A percentile compares a stretch with the other conserved stretches of the same genome.
Conservation (phyloP, 2,797 vertebrate genomes). For the Oryzias dopingdopingensis region DNA sequence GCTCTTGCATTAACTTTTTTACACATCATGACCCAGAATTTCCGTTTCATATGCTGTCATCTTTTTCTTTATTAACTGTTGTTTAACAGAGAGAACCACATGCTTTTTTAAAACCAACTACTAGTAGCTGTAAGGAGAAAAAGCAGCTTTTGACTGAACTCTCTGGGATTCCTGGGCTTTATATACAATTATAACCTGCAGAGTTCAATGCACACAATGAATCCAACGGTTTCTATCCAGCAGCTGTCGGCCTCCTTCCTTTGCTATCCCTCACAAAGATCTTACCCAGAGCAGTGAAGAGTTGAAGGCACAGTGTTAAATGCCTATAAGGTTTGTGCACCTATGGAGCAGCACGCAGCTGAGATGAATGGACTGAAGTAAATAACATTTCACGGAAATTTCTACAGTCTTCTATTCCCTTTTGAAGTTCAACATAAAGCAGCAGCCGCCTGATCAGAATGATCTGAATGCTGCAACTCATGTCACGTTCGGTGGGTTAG, state of each 20-base stretch:
- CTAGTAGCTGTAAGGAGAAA: too few relatives aligned
- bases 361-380: constrained; percentile 10
- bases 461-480: constrained; percentile 61
- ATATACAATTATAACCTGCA: constrained; percentile 23
- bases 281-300: constrained; percentile 27
- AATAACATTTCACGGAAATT: constrained; percentile 5
- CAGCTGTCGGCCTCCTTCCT: constrained; percentile 5
- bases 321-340: constrained; percentile 38
- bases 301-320: constrained; percentile 31
- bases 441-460: constrained; percentile 38
- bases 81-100: too few relatives aligned
- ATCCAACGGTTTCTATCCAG: constrained; percentile 14
- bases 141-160: not conserved
- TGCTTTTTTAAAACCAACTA: too few relatives aligned
- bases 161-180: constrained; percentile 39
- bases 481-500: constrained; percentile 41
- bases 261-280: constrained; percentile 1
- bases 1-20: constrained; percentile 33
- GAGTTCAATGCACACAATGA: constrained; percentile 18
- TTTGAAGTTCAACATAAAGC: constrained; percentile 26
- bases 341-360: constrained; percentile 27
- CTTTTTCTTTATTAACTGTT: too few relatives aligned
- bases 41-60: too few relatives aligned
- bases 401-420: constrained; percentile 20
- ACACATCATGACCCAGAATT: constrained; percentile 13